Base-by-base conservation (phyloP, 2,888 invertebrate genomes). In the Drosophila diplacantha region DNA sequence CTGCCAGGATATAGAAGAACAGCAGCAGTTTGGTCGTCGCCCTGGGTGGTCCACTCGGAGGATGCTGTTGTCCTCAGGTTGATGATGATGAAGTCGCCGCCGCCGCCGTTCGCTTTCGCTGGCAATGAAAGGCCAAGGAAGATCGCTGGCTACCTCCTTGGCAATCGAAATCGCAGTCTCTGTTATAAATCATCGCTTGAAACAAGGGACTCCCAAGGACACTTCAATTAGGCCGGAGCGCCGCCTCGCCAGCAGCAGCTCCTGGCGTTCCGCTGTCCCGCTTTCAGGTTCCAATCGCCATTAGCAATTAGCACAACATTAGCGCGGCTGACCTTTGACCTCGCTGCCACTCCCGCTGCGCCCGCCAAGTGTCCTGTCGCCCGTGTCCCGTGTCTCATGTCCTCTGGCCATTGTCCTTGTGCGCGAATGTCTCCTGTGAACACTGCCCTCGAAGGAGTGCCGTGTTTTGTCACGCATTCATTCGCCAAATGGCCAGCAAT, bases 311-410 rank as follows among this genome's bases (percentile, higher is more conserved):
- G 82, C 78, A 79, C 78, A 79, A 72, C 74, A 83, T 79, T 79
- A 83, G 58, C 64, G 80, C 69, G 69, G 57, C 80, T 79, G 84
- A 81, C 84, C 82, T 83, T 83, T 83, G 84, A 83, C 84, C 82
- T 79, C 80, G 82, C 76, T 83, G 81, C 72, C 66, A 73, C 75
- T 75, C 79, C 71, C 75, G 73, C 71, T 46, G 83, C 58, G 80
- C 65, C 47, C 32, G 35, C 35, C 44, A 31, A 46, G 29, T 31
- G 14, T 20, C 31, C 44, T 31, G 59, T 37, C 72, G 41, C 71
- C 75, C 68, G 81, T 75, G 51, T n/a, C 18, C 37, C 16, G 22
- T 39, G 62, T 58, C 39, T n/a, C 39, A 8, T 41, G 41, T 11
- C 24, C 5, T 61, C 67, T 72, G 68, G 65, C 53, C 76, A 63